These are phyloP conservation scores for Nannoperca obscura DNA, from an alignment of 2,797 vertebrate species.

Conservation along the genomic window DNA sequence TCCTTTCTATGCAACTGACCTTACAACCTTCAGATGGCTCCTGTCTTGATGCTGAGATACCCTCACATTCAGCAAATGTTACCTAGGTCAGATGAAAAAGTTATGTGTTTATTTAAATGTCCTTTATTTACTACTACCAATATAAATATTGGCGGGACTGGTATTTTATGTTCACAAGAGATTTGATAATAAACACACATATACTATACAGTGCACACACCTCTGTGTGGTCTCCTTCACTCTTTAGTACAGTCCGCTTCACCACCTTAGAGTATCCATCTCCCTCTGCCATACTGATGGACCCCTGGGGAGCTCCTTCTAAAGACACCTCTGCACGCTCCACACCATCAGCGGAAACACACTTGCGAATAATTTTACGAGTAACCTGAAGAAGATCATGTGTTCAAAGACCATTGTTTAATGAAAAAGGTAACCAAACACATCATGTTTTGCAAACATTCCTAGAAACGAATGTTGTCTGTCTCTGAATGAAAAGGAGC, in stretches of 20 bases:
- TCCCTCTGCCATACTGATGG: slow-evolving; percentile 80
- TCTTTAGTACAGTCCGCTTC: slow-evolving; percentile 91
- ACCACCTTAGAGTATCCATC: slow-evolving; percentile 89
- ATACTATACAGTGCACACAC: slow-evolving; percentile 71
- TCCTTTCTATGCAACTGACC: slow-evolving; percentile 88
- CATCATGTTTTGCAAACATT: not conserved
- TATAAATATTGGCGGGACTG: not conserved
- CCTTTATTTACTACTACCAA: not conserved
- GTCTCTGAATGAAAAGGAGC: not conserved
- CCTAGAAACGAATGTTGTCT: not conserved
- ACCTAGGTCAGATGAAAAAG: slow-evolving; percentile 80
- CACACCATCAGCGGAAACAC: slow-evolving; percentile 86
- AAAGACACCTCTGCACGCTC: slow-evolving; percentile 86
- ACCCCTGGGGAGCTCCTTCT: slow-evolving; percentile 83
- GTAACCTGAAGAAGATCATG: slow-evolving; percentile 85
- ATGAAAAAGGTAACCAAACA: not conserved
- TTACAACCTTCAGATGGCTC: slow-evolving; percentile 82
- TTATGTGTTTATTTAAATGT: not conserved
- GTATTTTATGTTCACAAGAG: not conserved
- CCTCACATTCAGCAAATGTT: slow-evolving; percentile 86
- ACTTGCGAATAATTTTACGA: slow-evolving; percentile 90
- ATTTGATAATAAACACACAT: not conserved
- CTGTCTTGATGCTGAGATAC: slow-evolving; percentile 72
- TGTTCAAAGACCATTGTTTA: slow-evolving; percentile 13
- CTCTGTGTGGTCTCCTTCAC: slow-evolving; percentile 91